Conservation (phyloP, 1,140 invertebrate genomes). For the Drosophila biarmipes region DNA sequence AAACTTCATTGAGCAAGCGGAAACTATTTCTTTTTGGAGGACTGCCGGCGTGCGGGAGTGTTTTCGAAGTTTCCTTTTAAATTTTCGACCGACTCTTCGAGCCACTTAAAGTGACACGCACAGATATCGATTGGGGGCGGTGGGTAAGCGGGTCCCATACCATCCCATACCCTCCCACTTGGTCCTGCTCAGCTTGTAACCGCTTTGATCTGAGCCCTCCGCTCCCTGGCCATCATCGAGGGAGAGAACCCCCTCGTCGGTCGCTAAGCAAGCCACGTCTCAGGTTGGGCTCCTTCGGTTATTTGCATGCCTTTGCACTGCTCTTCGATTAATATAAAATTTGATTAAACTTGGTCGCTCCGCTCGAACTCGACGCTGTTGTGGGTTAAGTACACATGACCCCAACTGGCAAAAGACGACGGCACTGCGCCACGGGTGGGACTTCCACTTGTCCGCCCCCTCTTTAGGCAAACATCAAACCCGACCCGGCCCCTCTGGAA, state of each 20-base stretch:
- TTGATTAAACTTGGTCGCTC: constrained; percentile 78
- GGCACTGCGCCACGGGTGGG: constrained; percentile 33
- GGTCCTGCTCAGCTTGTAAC: constrained; percentile 22
- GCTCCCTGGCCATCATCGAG: background rate
- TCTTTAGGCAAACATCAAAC: constrained; percentile 9
- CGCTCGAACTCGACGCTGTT: constrained; percentile 14
- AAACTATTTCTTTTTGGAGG: constrained; percentile 78
- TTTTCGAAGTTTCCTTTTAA: constrained; percentile 66
- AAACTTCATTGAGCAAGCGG: constrained; percentile 81
- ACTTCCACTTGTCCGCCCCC: constrained; percentile 4
- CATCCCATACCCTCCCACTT: background rate
- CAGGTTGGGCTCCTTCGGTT: constrained; percentile 60
- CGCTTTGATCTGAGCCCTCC: constrained; percentile 39
- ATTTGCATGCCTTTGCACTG: constrained; percentile 81
- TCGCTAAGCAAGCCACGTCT: constrained; percentile 41
- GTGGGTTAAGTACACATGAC: constrained; percentile 81
- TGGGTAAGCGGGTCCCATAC: background rate
- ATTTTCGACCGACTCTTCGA: constrained; percentile 15
- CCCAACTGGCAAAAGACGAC: constrained; percentile 57
- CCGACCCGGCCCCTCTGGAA: background rate
- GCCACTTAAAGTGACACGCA: constrained; percentile 61
- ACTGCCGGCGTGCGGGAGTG: constrained; percentile 43
- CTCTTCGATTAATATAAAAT: constrained; percentile 83
- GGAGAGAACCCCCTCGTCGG: background rate
- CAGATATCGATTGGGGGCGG: constrained; percentile 37